A percentile compares a stretch with the other conserved stretches of the same genome.
These are phyloP conservation scores for Mellivora capensis DNA, from an alignment of 2,113 vertebrate species.

Conservation along the genomic window DNA sequence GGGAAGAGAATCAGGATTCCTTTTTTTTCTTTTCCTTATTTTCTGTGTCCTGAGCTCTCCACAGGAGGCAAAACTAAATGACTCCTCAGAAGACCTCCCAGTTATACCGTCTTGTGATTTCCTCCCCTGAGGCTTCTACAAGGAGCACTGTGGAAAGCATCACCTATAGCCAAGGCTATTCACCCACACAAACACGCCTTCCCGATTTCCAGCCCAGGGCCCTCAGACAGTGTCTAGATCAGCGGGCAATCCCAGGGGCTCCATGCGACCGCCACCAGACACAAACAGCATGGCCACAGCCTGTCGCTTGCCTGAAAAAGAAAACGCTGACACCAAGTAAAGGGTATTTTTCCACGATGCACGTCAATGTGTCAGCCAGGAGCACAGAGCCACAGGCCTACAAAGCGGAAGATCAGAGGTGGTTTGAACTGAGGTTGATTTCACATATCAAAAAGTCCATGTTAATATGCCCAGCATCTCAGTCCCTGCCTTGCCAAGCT, in stretches of 20 bases:
- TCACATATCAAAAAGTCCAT: background rate
- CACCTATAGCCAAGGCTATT: background rate
- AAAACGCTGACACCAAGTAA: background rate
- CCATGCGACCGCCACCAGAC: background rate
- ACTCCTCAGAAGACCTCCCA: background rate
- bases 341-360: background rate
- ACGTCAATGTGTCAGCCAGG: background rate
- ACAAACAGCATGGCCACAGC: background rate
- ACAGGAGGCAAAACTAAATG: background rate
- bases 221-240: background rate
- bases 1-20: background rate
- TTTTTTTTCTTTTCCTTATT: background rate
- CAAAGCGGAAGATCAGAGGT: background rate
- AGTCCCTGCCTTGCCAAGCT: background rate
- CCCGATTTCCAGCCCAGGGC: slow-evolving; percentile 26
- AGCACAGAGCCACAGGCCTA: background rate
- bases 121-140: background rate
- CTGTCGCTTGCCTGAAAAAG: background rate
- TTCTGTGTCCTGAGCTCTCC: background rate
- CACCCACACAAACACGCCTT: background rate
- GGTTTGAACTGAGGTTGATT: background rate
- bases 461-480: background rate
- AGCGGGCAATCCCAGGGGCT: background rate
- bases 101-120: background rate
- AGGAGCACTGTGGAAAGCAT: background rate